A percentile compares a stretch with the other conserved stretches of the same genome.
These are phyloP conservation scores for Hippocampus zosterae DNA, from an alignment of 2,113 vertebrate species.

Conservation along the genomic window DNA sequence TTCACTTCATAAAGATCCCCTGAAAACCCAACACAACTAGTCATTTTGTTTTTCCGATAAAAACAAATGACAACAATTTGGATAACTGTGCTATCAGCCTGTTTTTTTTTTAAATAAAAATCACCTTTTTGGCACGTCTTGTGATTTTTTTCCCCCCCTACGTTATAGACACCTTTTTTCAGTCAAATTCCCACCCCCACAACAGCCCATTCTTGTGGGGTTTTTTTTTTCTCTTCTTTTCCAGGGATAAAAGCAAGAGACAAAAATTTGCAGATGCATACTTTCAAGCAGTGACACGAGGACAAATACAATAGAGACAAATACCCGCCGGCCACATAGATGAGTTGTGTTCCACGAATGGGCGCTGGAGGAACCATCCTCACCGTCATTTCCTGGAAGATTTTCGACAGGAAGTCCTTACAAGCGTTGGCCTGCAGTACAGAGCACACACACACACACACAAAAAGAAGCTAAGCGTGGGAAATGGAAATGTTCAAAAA, in stretches of 20 bases:
- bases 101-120: too few relatives aligned
- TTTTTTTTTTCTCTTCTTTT: too few relatives aligned
- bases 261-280: neutral
- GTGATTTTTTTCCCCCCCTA: too few relatives aligned
- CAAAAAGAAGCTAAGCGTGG: neutral
- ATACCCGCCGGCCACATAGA: conserved; percentile 76
- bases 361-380: conserved; percentile 71
- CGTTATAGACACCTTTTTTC: too few relatives aligned
- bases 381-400: conserved; percentile 80
- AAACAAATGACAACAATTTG: too few relatives aligned
- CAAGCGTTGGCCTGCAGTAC: conserved; percentile 72
- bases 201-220: too few relatives aligned
- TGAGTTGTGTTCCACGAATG: conserved; percentile 72
- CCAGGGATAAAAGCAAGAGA: neutral
- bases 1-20: too few relatives aligned
- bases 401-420: conserved; percentile 78
- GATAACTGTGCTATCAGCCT: too few relatives aligned
- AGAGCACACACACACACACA: neutral
- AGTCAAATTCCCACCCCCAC: too few relatives aligned
- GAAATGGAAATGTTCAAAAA: neutral
- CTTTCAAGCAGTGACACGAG: neutral
- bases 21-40: too few relatives aligned
- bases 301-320: neutral
- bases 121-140: too few relatives aligned
- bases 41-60: too few relatives aligned